Evolutionary conservation across 2,113 vertebrate species (phyloP).

Genomic region (Spermophilus dauricus): DNA sequence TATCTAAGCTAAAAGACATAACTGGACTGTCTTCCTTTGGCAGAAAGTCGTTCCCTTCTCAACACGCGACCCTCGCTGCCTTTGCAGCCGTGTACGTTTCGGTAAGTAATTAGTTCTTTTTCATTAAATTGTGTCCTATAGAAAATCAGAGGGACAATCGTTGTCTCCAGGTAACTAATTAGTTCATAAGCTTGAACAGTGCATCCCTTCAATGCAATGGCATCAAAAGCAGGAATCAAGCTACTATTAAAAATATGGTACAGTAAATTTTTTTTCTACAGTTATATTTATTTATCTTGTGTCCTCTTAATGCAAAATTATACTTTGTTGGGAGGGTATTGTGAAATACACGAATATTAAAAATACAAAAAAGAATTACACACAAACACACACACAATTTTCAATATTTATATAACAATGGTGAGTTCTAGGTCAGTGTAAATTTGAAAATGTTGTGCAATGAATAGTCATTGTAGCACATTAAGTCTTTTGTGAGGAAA

Average conservation of each 20-base stretch:
- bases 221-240: slow-evolving; percentile 36
- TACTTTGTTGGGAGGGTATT: background rate
- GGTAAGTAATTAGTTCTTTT: slow-evolving; percentile 91
- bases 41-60: slow-evolving; percentile 99
- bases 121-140: slow-evolving; percentile 59
- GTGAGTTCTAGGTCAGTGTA: background rate
- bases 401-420: background rate
- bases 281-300: background rate
- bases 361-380: background rate
- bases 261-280: background rate
- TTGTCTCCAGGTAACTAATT: slow-evolving; percentile 19
- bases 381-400: background rate
- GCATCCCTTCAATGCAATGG: slow-evolving; percentile 18
- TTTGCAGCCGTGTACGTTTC: slow-evolving; percentile 98
- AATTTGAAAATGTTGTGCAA: background rate
- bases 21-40: slow-evolving; percentile 88
- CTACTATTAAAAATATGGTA: slow-evolving; percentile 38
- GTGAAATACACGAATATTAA: background rate
- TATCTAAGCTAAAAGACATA: slow-evolving; percentile 80
- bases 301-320: background rate
- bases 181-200: background rate
- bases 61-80: slow-evolving; percentile 98
- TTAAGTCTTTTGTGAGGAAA: background rate
- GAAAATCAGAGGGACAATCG: slow-evolving; percentile 56
- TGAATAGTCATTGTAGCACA: background rate